Evolutionary conservation across 1,140 invertebrate species (phyloP), one percentile per base, ranked within the genome.

Genomic region (Brachionus sp.): DNA sequence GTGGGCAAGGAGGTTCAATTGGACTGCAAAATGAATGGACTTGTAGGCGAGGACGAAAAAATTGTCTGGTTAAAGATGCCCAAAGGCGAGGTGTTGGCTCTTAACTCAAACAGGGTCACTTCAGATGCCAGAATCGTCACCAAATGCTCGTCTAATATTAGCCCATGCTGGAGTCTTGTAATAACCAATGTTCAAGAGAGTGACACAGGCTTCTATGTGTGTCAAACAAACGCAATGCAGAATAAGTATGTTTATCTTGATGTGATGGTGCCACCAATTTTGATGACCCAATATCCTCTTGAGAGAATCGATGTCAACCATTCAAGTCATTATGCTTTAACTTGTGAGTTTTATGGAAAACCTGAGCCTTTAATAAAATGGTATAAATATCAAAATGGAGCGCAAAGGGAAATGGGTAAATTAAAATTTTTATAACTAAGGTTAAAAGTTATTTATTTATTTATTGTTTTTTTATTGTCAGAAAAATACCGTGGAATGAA

Each of bases 291-390:
- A 25, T 66, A 80, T 66, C 50, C 77, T 2, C n/a, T 80, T 2
- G 77, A 80, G 16, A 29, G 77, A 35, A 39, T 80, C 6, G 62
- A 80, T 80, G 77, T 80, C 0, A 80, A 80, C 7, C 77, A 80
- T n/a, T 80, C 62, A 19, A 42, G 50, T 44, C 35, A 80, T 42
- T 57, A 62, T 23, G 29, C 25, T 13, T 42, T 80, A 5, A 80
- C 50, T 57, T 80, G 77, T 66, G 77, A 80, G 46, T 80, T 80
- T 66, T 80, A 80, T 66, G 77, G 77, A 23, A 80, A 80, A 19
- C 77, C 77, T 37, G 77, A 80, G 23, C 77, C 77, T 29, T 42
- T 80, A 12, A 62, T 80, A 12, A 80, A 80, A 80, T 80, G 77
- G 77, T 80, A 62, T 9, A 80, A 80, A 35, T 80, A 80, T 42